Percentiles rank a stretch among this genome's conserved stretches.
phyloP scores from a whole-genome alignment of 2,888 invertebrate genomes.

The Acleris laterana region DNA sequence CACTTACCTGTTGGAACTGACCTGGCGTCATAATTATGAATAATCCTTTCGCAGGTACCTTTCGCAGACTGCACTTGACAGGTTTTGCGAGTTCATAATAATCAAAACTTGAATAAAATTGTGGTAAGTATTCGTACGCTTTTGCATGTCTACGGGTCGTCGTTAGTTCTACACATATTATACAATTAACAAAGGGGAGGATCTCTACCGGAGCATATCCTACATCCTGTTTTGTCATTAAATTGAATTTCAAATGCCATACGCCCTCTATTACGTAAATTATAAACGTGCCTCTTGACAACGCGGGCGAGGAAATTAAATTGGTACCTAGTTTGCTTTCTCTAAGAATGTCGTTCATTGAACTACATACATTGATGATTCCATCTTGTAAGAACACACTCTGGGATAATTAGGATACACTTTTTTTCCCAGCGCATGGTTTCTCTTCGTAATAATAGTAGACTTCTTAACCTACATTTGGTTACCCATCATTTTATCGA shows the following conservation, averaged over 20 bases:
- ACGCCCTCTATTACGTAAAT: constrained; percentile 25
- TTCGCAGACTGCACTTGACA: too few species aligned
- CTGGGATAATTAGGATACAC: neutral
- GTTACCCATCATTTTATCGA: too few species aligned
- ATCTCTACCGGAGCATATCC: constrained; percentile 24
- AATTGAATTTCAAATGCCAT: constrained; percentile 33
- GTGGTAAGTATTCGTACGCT: too few species aligned
- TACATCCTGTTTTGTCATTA: constrained; percentile 30
- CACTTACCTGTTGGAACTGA: too few species aligned
- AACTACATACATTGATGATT: constrained; percentile 2
- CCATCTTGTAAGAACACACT: neutral
- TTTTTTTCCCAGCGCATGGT: too few species aligned
- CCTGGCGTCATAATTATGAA: too few species aligned
- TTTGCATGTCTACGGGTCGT: neutral
- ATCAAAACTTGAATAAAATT: too few species aligned
- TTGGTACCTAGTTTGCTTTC: constrained; percentile 16
- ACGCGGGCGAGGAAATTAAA: constrained; percentile 22
- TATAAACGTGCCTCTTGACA: constrained; percentile 28
- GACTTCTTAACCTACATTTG: too few species aligned
- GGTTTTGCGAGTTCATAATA: too few species aligned
- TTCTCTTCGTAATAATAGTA: too few species aligned
- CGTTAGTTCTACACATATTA: neutral
- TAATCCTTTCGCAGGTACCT: too few species aligned
- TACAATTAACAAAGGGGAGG: constrained; percentile 18
- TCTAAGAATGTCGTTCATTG: neutral